Conservation (phyloP, 2,113 vertebrate genomes). For the Prionailurus bengalensis region DNA sequence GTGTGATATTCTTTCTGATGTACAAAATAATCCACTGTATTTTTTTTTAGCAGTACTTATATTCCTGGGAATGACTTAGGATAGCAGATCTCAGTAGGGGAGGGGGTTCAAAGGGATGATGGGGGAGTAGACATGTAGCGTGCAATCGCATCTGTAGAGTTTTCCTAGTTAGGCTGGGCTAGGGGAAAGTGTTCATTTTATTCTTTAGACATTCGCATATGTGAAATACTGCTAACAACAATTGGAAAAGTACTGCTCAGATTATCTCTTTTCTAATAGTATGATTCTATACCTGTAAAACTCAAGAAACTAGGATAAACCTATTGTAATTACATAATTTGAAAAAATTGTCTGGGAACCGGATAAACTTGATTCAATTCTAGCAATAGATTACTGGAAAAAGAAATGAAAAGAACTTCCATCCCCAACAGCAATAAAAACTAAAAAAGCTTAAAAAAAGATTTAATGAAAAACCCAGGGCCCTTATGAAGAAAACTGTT, state of each 20-base stretch:
- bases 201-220: not conserved
- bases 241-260: not conserved
- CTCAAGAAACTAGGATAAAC: not conserved
- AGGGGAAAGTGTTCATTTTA: not conserved
- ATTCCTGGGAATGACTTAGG: not conserved
- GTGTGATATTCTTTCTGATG: not conserved
- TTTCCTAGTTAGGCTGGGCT: not conserved
- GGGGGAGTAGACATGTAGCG: rapidly evolving
- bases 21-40: not conserved
- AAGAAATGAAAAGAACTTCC: not conserved
- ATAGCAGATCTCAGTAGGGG: not conserved
- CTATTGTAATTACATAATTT: not conserved
- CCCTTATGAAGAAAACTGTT: not conserved
- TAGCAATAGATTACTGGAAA: not conserved
- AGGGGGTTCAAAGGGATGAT: rapidly evolving
- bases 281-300: not conserved
- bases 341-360: not conserved
- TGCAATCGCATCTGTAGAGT: not conserved
- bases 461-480: not conserved
- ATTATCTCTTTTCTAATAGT: not conserved
- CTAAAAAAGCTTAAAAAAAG: not conserved
- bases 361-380: not conserved
- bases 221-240: not conserved
- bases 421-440: not conserved
- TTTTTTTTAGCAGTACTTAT: not conserved